A percentile compares a stretch with the other conserved stretches of the same genome.
Evolutionary conservation across 2,113 vertebrate genomes (phyloP).

Genomic region (Neolamprologus caudopunctatus): DNA sequence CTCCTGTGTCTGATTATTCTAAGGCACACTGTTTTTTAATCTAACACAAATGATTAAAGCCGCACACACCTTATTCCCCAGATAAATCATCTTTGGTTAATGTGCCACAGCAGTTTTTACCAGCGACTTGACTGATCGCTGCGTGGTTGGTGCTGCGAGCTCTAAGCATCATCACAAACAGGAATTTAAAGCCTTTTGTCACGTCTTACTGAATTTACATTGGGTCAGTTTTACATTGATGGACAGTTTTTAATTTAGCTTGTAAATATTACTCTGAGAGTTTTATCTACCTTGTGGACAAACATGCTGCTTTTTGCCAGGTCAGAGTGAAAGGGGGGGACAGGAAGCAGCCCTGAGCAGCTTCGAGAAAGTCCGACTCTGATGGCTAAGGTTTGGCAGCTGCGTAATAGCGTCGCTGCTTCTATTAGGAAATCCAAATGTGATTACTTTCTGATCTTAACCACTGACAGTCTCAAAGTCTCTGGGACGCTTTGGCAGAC

Average conservation of each 20-base stretch:
- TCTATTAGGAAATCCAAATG: neutral
- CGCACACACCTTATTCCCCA: accelerated
- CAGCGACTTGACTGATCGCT: neutral
- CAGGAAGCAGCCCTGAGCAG: neutral
- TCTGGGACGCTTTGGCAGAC: accelerated
- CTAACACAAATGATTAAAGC: neutral
- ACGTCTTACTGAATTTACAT: neutral
- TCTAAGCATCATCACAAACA: neutral
- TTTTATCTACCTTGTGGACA: neutral
- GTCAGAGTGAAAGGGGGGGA: neutral
- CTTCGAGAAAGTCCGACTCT: neutral
- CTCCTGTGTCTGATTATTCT: neutral
- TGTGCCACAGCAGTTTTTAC: neutral
- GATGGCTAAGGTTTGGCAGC: neutral
- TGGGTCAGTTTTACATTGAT: neutral
- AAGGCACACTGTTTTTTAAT: neutral
- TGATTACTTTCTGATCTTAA: neutral
- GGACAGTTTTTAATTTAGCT: neutral
- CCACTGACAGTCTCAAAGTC: neutral
- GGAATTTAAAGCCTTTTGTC: neutral
- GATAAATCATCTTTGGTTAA: neutral
- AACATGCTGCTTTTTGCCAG: neutral
- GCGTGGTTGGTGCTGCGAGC: neutral
- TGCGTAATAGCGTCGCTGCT: neutral
- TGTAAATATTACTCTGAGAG: neutral